Conservation (phyloP, 1,140 invertebrate genomes). For the Bombus affinis region DNA sequence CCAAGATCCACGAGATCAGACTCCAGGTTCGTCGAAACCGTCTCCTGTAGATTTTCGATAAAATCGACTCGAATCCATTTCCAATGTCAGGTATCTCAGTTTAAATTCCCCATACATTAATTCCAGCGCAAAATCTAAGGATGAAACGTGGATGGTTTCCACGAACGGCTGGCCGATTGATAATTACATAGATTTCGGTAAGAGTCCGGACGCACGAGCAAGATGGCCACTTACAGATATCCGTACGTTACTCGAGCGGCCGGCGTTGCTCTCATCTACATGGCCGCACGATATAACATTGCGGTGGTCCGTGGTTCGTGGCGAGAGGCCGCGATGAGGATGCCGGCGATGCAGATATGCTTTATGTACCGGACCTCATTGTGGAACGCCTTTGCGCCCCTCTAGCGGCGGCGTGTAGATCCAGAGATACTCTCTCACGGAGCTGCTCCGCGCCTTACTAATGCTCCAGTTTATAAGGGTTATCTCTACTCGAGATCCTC, state of each 20-base stretch:
- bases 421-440: slow-evolving; percentile 64
- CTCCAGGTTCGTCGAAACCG: not conserved
- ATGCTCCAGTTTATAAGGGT: slow-evolving; percentile 81
- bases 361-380: slow-evolving; percentile 67
- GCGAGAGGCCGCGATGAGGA: slow-evolving; percentile 52
- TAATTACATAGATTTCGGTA: slow-evolving; percentile 61
- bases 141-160: slow-evolving; percentile 38
- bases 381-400: slow-evolving; percentile 67
- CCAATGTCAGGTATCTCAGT: slow-evolving; percentile 13
- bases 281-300: slow-evolving; percentile 62
- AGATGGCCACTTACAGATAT: slow-evolving; percentile 58
- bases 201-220: slow-evolving; percentile 36
- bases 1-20: not conserved
- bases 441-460: slow-evolving; percentile 76
- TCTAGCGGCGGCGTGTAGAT: slow-evolving; percentile 63
- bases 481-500: slow-evolving; percentile 74
- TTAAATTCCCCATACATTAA: slow-evolving; percentile 5
- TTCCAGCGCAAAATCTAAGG: slow-evolving; percentile 14
- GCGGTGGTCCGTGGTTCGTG: slow-evolving; percentile 57
- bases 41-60: not conserved
- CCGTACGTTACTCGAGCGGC: slow-evolving; percentile 50
- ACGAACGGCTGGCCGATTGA: slow-evolving; percentile 48
- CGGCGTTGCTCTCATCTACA: slow-evolving; percentile 60
- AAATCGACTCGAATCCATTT: slow-evolving; percentile 13
- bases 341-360: slow-evolving; percentile 63